Conservation (phyloP, 2,888 invertebrate genomes). For the Heliconius ethilla region DNA sequence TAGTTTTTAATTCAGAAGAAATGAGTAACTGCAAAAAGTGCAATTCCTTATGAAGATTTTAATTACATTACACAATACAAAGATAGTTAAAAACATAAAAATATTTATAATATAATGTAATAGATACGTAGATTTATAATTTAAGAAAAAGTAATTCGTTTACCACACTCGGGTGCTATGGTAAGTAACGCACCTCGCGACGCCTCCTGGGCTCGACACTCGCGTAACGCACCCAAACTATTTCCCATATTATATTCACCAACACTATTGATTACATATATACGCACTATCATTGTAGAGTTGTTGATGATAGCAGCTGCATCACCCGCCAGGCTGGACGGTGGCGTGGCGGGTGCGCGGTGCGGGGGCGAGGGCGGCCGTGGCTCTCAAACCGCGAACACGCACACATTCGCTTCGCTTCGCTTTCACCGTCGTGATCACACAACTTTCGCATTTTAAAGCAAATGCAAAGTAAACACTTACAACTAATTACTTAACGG, state of each 20-base stretch:
- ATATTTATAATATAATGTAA: not conserved
- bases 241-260: constrained; percentile 4
- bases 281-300: constrained; percentile 9
- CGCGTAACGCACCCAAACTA: constrained; percentile 45
- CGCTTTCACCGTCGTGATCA: constrained; percentile 21
- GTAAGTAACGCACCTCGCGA: constrained; percentile 61
- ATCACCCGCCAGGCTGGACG: not conserved
- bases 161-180: constrained; percentile 38
- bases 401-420: constrained; percentile 7
- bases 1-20: too few relatives aligned
- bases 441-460: constrained; percentile 38
- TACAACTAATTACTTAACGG: constrained; percentile 31
- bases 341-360: constrained; percentile 14
- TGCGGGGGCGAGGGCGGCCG: constrained; percentile 20
- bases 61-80: not conserved
- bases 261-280: constrained; percentile 19
- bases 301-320: constrained; percentile 15
- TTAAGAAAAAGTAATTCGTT: not conserved
- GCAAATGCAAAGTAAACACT: constrained; percentile 41
- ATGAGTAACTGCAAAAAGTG: constrained; percentile 5
- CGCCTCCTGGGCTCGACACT: constrained; percentile 68
- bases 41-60: not conserved
- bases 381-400: not conserved
- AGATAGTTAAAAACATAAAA: not conserved
- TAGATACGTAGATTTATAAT: not conserved